phyloP scores from a whole-genome alignment of 2,113 vertebrate genomes.

The Genyomyrus donnyi region DNA sequence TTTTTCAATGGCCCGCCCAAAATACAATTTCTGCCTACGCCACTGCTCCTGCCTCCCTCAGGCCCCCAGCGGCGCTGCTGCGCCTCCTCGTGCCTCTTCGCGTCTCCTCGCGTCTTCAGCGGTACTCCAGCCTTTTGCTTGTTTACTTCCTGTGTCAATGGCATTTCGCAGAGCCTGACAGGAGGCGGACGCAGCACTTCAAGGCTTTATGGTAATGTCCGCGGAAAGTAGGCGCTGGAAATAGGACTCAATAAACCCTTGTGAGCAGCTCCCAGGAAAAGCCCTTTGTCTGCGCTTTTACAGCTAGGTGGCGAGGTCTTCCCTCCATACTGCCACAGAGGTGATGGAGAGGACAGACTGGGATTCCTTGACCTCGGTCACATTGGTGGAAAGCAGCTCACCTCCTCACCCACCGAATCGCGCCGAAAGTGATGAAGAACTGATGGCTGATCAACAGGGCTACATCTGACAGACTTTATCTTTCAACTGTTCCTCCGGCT shows the following conservation, averaged over 20 bases:
- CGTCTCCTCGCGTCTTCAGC: background rate
- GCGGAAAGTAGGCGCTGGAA: slow-evolving; percentile 12
- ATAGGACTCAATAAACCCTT: slow-evolving; percentile 17
- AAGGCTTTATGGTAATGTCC: slow-evolving; percentile 35
- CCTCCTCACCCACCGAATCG: background rate
- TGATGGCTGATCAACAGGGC: background rate
- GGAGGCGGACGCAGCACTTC: slow-evolving; percentile 20
- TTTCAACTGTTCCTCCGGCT: background rate
- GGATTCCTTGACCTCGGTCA: background rate
- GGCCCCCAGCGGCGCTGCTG: background rate
- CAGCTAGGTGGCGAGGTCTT: background rate
- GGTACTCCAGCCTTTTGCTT: slow-evolving; percentile 12
- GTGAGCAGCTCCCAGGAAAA: background rate
- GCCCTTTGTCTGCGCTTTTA: slow-evolving; percentile 5
- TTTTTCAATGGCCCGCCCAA: too few relatives aligned
- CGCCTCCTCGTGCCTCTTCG: background rate
- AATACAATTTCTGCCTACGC: too few relatives aligned
- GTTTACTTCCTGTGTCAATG: slow-evolving; percentile 42
- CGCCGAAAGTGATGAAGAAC: background rate
- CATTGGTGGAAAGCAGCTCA: background rate
- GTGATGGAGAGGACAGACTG: background rate
- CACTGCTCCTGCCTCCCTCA: background rate
- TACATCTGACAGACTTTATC: background rate
- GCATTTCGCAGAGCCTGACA: slow-evolving; percentile 24
- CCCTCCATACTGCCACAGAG: background rate